Evolutionary conservation across 2,888 invertebrate genomes (phyloP).

Genomic region (Tiphia femorata): DNA sequence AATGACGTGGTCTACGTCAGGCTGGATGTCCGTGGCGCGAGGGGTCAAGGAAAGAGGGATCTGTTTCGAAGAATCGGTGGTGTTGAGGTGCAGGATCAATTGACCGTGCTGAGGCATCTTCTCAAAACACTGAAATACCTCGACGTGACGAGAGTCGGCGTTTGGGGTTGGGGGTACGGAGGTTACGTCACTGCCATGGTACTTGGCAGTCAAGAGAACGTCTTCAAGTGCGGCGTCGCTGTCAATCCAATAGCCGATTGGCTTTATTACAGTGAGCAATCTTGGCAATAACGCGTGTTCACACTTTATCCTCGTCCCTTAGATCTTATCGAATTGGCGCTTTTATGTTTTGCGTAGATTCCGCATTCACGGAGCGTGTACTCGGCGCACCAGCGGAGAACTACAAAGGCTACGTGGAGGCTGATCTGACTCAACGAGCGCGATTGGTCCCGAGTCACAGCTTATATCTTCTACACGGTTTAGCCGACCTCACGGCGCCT

Average conservation of each 20-base stretch:
- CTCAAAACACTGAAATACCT: conserved; percentile 86
- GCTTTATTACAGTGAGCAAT: conserved; percentile 93
- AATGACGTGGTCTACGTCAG: conserved; percentile 92
- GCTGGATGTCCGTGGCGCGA: conserved; percentile 90
- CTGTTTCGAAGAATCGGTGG: conserved; percentile 88
- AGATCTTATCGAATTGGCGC: background rate
- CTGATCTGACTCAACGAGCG: conserved; percentile 90
- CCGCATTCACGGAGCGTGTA: conserved; percentile 95
- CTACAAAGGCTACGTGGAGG: conserved; percentile 91
- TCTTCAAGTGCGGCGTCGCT: conserved; percentile 93
- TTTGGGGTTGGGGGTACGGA: conserved; percentile 98
- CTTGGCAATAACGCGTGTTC: background rate
- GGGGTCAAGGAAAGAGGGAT: conserved; percentile 83
- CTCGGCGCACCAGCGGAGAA: conserved; percentile 90
- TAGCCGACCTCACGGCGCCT: conserved; percentile 93
- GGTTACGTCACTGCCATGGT: conserved; percentile 95
- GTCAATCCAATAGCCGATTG: conserved; percentile 97
- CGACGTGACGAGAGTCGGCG: conserved; percentile 88
- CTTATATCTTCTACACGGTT: conserved; percentile 91
- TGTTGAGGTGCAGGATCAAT: conserved; percentile 92
- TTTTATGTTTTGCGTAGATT: conserved; percentile 75
- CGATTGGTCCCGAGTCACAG: conserved; percentile 89
- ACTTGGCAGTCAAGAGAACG: conserved; percentile 84
- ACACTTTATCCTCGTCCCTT: no score
- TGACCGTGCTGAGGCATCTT: conserved; percentile 87